Evolutionary conservation across 2,113 vertebrate genomes (phyloP).

Genomic region (Eretmochelys imbricata): DNA sequence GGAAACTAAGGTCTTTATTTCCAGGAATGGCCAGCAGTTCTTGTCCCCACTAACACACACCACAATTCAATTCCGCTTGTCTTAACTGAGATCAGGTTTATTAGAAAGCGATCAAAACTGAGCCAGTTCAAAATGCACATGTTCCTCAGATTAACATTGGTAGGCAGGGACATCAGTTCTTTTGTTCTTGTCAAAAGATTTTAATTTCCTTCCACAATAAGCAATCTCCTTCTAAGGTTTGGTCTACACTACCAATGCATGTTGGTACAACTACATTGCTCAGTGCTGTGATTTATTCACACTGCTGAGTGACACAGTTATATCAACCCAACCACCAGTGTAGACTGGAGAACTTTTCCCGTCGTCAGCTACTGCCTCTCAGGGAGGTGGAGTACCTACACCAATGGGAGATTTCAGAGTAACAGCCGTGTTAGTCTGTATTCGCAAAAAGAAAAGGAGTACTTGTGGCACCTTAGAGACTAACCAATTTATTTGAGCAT

Average conservation of each 20-base stretch:
- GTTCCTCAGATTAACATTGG: not conserved
- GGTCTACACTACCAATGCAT: not conserved
- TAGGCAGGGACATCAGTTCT: rapidly evolving
- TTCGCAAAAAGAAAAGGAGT: too few species aligned
- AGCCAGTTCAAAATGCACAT: not conserved
- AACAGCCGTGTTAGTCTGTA: too few species aligned
- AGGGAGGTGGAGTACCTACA: too few species aligned
- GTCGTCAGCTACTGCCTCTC: too few species aligned
- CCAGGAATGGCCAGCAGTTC: not conserved
- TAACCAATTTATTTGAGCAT: too few species aligned
- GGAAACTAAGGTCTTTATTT: not conserved
- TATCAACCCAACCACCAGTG: too few species aligned
- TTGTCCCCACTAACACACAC: not conserved
- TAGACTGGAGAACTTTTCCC: too few species aligned
- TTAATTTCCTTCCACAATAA: not conserved
- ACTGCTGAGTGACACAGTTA: too few species aligned
- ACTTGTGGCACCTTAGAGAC: too few species aligned
- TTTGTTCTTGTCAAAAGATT: not conserved
- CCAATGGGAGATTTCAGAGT: too few species aligned
- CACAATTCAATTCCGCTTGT: not conserved
- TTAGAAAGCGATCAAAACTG: not conserved
- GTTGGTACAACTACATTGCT: too few species aligned
- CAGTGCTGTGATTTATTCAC: too few species aligned
- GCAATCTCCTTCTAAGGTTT: not conserved
- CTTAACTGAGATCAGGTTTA: not conserved